A percentile compares a stretch with the other conserved stretches of the same genome.
Evolutionary conservation across 92 coral and sea anemone genomes (phyloP).

Genomic region (Virgularia gustaviana): DNA sequence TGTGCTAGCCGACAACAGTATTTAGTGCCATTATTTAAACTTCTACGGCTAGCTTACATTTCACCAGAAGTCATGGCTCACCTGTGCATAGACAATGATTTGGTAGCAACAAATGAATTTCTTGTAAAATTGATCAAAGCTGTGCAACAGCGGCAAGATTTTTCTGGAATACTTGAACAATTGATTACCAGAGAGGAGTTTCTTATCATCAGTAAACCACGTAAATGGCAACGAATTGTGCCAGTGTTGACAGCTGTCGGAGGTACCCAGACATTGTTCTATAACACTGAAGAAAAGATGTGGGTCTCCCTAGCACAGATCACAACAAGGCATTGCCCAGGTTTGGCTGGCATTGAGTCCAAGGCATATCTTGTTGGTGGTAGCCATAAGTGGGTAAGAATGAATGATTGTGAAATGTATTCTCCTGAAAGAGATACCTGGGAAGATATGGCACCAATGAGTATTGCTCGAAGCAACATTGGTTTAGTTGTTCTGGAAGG

Average conservation of each 20-base stretch:
- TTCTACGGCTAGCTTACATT: conserved; percentile 74
- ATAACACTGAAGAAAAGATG: conserved; percentile 52
- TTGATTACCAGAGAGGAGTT: conserved; percentile 36
- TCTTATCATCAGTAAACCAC: conserved; percentile 63
- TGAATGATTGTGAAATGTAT: conserved; percentile 72
- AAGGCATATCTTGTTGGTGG: conserved; percentile 86
- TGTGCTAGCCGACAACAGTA: conserved; percentile 46
- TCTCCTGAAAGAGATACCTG: conserved; percentile 75
- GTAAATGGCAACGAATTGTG: conserved; percentile 75
- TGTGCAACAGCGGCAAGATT: conserved; percentile 47
- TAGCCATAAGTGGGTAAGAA: conserved; percentile 85
- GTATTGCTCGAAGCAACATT: conserved; percentile 75
- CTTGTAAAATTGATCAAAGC: conserved; percentile 55
- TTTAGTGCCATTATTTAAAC: conserved; percentile 62
- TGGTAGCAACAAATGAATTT: conserved; percentile 59
- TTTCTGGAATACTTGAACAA: conserved; percentile 12
- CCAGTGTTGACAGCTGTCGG: conserved; percentile 83
- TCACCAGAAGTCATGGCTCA: conserved; percentile 66
- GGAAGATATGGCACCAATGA: conserved; percentile 71
- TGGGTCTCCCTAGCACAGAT: conserved; percentile 79
- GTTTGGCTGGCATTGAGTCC: conserved; percentile 73
- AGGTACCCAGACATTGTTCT: conserved; percentile 70
- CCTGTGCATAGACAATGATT: conserved; percentile 47
- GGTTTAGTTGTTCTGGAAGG: conserved; percentile 80
- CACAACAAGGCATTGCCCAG: conserved; percentile 86